A percentile compares a stretch with the other conserved stretches of the same genome.
Conservation (phyloP, 2,113 vertebrate genomes). For the Microtus richardsoni region DNA sequence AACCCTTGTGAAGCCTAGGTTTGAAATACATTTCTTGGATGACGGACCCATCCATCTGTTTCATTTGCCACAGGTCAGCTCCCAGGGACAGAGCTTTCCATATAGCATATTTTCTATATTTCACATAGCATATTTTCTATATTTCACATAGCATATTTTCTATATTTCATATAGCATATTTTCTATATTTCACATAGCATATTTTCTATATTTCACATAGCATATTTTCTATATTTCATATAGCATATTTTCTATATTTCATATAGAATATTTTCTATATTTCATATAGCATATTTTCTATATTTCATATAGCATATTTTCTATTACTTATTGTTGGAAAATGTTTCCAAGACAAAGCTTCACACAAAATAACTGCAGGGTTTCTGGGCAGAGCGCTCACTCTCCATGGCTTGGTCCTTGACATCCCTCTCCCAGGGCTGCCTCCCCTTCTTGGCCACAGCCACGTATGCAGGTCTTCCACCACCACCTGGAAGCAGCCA, state of each 20-base stretch:
- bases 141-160: no score
- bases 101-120: no score
- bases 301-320: background rate
- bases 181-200: no score
- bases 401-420: background rate
- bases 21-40: background rate
- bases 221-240: no score
- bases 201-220: no score
- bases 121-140: no score
- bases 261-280: no score
- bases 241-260: no score
- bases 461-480: background rate
- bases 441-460: background rate
- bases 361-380: background rate
- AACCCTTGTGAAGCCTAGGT: background rate
- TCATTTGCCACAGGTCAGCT: background rate
- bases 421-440: background rate
- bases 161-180: no score
- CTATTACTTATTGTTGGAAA: background rate
- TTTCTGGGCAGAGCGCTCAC: background rate
- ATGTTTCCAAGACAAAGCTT: background rate
- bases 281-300: no score
- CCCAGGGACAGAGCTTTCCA: background rate
- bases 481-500: background rate
- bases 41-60: background rate